phyloP scores from a whole-genome alignment of 2,113 vertebrate genomes.

The Nerophis lumbriciformis region DNA sequence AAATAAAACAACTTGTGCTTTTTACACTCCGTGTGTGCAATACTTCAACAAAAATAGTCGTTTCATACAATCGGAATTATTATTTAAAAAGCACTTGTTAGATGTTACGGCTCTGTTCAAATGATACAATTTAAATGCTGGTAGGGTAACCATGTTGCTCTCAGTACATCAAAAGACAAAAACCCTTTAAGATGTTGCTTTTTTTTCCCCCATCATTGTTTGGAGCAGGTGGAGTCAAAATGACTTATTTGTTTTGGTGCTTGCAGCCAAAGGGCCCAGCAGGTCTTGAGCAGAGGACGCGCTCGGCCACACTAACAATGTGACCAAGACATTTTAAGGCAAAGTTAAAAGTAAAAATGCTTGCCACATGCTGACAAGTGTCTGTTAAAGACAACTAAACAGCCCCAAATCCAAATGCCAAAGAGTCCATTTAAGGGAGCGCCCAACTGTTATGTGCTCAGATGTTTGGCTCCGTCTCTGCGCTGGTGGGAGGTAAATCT shows the following conservation, averaged over 20 bases:
- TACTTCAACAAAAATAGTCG: background rate
- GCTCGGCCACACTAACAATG: constrained; percentile 61
- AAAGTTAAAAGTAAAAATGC: constrained; percentile 57
- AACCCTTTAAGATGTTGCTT: background rate
- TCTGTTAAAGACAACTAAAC: constrained; percentile 63
- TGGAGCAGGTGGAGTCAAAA: constrained; percentile 41
- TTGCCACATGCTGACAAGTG: constrained; percentile 66
- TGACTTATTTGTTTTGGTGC: constrained; percentile 21
- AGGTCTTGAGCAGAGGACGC: constrained; percentile 37
- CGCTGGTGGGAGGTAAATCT: constrained; percentile 61
- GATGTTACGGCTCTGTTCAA: too few relatives aligned
- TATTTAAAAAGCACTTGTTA: too few relatives aligned
- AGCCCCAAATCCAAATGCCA: constrained; percentile 57
- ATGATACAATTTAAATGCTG: too few relatives aligned
- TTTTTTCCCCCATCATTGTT: background rate
- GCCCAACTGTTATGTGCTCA: constrained; percentile 56
- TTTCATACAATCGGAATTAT: too few relatives aligned
- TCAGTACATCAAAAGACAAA: background rate
- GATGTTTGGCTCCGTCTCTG: constrained; percentile 51
- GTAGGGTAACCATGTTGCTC: background rate
- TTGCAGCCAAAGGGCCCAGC: constrained; percentile 41
- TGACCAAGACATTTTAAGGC: constrained; percentile 43
- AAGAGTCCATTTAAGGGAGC: constrained; percentile 64
- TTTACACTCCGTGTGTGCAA: background rate
- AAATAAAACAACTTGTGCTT: background rate